Base-by-base conservation (phyloP, 1,140 invertebrate species). In the Drusus annulatus region DNA sequence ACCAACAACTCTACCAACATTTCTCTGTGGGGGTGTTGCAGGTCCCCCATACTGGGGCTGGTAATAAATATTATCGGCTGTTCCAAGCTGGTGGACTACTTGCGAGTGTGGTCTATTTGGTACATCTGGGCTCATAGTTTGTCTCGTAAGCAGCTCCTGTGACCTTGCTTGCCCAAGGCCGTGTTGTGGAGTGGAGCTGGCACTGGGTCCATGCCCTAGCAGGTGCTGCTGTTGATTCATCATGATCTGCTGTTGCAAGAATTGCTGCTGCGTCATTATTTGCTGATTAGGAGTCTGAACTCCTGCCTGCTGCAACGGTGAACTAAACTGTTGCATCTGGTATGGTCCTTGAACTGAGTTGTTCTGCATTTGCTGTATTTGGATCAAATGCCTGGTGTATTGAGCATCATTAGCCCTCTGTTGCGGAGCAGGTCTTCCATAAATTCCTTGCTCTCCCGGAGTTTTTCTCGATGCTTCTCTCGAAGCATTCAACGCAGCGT, bases 341-440 rank as follows among this genome's bases (percentile, higher is more conserved):
- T 82, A 82, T n/a, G 63, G 78, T 16, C 73, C 65, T 31, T 25
- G 71, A 75, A 56, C n/a, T 16, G 80, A 82, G 3, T 89, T 85
- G 78, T 91, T 86, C 82, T 93, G 91, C 82, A 93, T 90, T 84
- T 93, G 85, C 78, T 93, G 92, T 65, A 89, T 89, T 84, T 56
- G 85, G 80, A 79, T 79, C 45, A 82, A 23, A 50, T 83, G 82
- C 25, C 80, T 63, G 28, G 58, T 80, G 65, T 89, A 89, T 54
- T 89, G 88, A 13, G 87, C 84, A 69, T 89, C 87, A 23, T 84
- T 84, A 4, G 85, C 84, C 51, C 82, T 76, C 63, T 86, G 87
- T 78, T 90, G 91, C 4, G 88, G 89, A 80, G 91, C 87, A 10
- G 92, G 91, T 84, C 92, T 90, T 5, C 91, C 91, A 82, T 93